Evolutionary conservation across 2,888 invertebrate species (phyloP).

Genomic region (Watsonalla cultraria): DNA sequence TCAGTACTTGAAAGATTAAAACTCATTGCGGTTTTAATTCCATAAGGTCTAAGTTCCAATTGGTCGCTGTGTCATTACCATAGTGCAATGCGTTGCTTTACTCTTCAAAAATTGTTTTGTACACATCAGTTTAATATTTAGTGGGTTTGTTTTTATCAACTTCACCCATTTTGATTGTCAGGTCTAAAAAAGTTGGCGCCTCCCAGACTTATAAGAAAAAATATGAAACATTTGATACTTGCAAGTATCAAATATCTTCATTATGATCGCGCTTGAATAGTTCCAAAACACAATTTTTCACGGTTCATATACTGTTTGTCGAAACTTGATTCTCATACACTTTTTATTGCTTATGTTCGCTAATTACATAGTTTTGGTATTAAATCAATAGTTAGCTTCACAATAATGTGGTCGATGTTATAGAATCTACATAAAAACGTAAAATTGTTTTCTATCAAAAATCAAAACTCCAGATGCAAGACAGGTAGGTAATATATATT

Average conservation of each 20-base stretch:
- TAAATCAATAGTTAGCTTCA: neutral
- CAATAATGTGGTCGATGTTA: conserved; percentile 7
- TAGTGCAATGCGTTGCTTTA: no score
- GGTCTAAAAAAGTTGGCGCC: conserved; percentile 58
- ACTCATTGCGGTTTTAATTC: no score
- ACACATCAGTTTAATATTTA: conserved; percentile 8
- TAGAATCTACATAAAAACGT: neutral
- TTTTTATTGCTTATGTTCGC: conserved; percentile 24
- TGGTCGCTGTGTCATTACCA: no score
- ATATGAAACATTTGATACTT: conserved; percentile 46
- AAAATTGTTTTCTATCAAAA: conserved; percentile 6
- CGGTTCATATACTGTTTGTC: conserved; percentile 40
- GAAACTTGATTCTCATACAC: conserved; percentile 33
- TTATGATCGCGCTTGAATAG: conserved; percentile 49
- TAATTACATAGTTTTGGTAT: conserved; percentile 15
- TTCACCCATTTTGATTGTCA: conserved; percentile 12
- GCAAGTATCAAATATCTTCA: conserved; percentile 38
- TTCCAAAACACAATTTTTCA: conserved; percentile 54
- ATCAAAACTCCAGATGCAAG: conserved; percentile 18
- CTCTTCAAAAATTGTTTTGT: neutral
- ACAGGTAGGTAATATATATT: conserved; percentile 37
- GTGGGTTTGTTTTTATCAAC: conserved; percentile 14
- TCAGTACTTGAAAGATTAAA: no score
- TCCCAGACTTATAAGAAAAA: conserved; percentile 37
- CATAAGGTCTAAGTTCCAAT: no score